These are phyloP conservation scores for Thunnus thynnus DNA, from an alignment of 2,113 vertebrate species.

Conservation along the genomic window DNA sequence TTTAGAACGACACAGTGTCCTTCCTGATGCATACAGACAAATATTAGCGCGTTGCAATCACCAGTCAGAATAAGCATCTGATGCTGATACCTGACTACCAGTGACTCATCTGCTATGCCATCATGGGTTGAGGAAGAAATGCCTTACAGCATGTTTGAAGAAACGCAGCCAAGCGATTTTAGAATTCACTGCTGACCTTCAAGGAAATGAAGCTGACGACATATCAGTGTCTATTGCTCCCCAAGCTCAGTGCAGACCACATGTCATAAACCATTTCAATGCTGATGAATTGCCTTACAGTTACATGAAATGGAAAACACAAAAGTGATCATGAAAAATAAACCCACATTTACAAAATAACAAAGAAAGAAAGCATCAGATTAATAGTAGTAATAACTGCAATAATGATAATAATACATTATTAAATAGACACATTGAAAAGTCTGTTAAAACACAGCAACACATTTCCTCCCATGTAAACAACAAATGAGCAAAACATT, in stretches of 20 bases:
- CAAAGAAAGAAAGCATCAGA: conserved; percentile 71
- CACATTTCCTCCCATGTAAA: conserved; percentile 73
- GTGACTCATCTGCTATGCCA: conserved; percentile 75
- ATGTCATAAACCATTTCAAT: conserved; percentile 69
- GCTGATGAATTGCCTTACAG: conserved; percentile 71
- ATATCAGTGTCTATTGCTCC: conserved; percentile 67
- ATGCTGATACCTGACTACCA: conserved; percentile 66
- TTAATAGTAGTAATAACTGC: conserved; percentile 58
- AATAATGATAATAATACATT: conserved; percentile 65
- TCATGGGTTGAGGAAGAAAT: conserved; percentile 65
- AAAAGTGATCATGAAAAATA: conserved; percentile 67
- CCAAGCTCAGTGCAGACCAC: conserved; percentile 63
- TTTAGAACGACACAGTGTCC: conserved; percentile 18
- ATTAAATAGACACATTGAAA: conserved; percentile 64
- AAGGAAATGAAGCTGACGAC: conserved; percentile 68
- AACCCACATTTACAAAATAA: conserved; percentile 64
- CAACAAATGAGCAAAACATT: conserved; percentile 78
- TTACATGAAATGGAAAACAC: conserved; percentile 78
- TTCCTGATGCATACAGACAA: conserved; percentile 39
- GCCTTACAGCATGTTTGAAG: conserved; percentile 67
- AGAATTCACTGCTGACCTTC: conserved; percentile 77
- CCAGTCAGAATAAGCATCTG: conserved; percentile 49
- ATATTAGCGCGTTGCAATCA: conserved; percentile 47
- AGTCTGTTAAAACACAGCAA: conserved; percentile 69
- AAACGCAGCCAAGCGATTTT: conserved; percentile 70